These are phyloP conservation scores for Gryllus bimaculatus DNA, from an alignment of 1,140 invertebrate genomes.

Conservation along the genomic window DNA sequence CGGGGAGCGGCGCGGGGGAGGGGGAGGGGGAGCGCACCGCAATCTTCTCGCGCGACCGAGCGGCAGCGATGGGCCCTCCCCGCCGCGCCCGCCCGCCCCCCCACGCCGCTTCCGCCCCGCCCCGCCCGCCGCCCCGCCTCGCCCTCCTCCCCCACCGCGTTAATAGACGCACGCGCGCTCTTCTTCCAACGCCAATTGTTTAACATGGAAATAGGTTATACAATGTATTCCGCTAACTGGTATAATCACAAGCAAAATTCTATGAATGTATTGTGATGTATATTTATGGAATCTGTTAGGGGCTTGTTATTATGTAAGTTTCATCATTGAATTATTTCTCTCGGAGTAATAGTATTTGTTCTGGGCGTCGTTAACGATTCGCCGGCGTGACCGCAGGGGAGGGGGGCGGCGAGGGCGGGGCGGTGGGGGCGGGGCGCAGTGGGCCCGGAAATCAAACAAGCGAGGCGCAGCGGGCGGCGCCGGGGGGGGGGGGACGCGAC, in stretches of 20 bases:
- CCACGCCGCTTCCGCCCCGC: neutral
- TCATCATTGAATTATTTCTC: slow-evolving; percentile 5
- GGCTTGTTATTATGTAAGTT: slow-evolving; percentile 5
- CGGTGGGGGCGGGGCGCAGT: neutral
- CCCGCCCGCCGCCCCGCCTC: too few relatives aligned
- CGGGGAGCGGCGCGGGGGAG: too few relatives aligned
- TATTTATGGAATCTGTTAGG: neutral
- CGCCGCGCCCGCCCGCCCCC: too few relatives aligned
- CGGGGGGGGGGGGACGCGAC: too few relatives aligned
- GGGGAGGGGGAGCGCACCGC: too few relatives aligned
- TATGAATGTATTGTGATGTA: slow-evolving; percentile 5
- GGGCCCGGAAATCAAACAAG: neutral
- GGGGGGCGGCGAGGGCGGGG: too few relatives aligned
- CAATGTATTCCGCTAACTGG: neutral
- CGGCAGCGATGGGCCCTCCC: neutral
- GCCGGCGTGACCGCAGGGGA: neutral
- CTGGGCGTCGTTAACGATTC: neutral
- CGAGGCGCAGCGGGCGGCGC: neutral
- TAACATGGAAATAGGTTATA: slow-evolving; percentile 5
- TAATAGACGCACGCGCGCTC: neutral
- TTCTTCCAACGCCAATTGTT: neutral
- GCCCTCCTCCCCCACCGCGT: neutral
- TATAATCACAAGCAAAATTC: slow-evolving; percentile 5
- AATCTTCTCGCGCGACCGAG: neutral
- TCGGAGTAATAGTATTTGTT: slow-evolving; percentile 5